Evolutionary conservation across 2,797 vertebrate species (phyloP), one percentile per base, ranked within the genome.

Genomic region (Heterohyrax brucei): DNA sequence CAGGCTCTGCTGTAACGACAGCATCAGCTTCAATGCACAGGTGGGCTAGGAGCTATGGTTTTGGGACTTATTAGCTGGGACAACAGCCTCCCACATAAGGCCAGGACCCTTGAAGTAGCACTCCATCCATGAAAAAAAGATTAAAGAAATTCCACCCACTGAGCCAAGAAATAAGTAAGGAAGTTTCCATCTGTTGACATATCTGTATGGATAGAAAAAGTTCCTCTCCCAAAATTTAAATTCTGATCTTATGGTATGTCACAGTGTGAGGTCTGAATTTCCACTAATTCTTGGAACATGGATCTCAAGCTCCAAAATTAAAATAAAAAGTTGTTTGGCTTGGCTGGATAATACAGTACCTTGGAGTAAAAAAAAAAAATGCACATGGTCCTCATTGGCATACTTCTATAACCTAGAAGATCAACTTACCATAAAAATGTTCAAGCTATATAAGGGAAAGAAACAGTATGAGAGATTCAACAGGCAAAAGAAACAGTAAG

Each of bases 61-160:
- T 0, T 24, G 18, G 9, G 10, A 10, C 53, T 62, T 19, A 4
- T 24, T 30, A 33, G 2, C 50, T 28, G 68, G 66, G 24, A 26
- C 10, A 59, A 18, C 33, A 59, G 53, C 62, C 21, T 8, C n/a
- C 78, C 56, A 9, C 4, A 24, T 12, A 46, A 70, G 21, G 26
- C 53, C 76, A 18, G 3, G 30, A 24, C 10, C 22, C 33, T 1
- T 5, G 24, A 44, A 33, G n/a, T 1, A 24, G 4, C 14, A 18
- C 8, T 24, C 13, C 13, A 3, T 30, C 80, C 12, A 1, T 16
- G 10, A 28, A 33, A 30, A 14, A 10, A 10, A 59, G 8, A 30
- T 13, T 44, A 18, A 76, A 64, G 46, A 39, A 68, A 33, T 53
- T 21, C 48, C 46, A 85, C 9, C 46, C 12, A 2, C 10, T 10